Percentiles rank a stretch among this genome's conserved stretches.
phyloP scores from a whole-genome alignment of 2,888 invertebrate genomes.

The Eupithecia vulgata region DNA sequence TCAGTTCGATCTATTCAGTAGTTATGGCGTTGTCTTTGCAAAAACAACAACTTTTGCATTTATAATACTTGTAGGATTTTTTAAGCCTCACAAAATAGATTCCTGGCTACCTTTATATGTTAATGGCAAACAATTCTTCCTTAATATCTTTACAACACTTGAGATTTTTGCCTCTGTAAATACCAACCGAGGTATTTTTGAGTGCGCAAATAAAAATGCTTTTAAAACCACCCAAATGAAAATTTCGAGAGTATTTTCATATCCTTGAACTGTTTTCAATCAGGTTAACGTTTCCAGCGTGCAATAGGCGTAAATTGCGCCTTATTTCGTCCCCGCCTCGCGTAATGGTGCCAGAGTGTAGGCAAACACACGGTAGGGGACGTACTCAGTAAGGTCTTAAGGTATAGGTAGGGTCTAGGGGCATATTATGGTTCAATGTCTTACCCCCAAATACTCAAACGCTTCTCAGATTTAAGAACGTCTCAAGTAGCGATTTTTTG shows the following conservation, averaged over 20 bases:
- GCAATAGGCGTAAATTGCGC: conserved; percentile 53
- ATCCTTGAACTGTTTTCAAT: conserved; percentile 39
- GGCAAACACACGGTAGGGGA: conserved; percentile 42
- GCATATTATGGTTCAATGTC: background rate
- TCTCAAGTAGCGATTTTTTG: no score
- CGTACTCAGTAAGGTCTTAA: conserved; percentile 24
- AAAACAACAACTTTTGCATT: background rate
- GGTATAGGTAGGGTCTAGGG: no score
- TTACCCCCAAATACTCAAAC: no score
- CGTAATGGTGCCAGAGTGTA: conserved; percentile 45
- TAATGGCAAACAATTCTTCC: background rate
- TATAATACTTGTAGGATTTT: background rate
- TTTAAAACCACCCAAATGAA: conserved; percentile 16
- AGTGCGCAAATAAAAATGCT: conserved; percentile 15
- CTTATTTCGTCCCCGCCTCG: conserved; percentile 38
- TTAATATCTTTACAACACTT: background rate
- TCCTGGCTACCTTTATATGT: background rate
- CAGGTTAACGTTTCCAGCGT: conserved; percentile 38
- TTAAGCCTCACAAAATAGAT: background rate
- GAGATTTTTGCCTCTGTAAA: background rate
- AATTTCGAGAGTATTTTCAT: conserved; percentile 21
- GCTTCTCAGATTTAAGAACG: no score
- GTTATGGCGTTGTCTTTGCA: background rate
- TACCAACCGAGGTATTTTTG: conserved; percentile 4
- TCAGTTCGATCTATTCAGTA: background rate